phyloP scores from a whole-genome alignment of 2,888 invertebrate genomes.

The Pristionchus arcanus region DNA sequence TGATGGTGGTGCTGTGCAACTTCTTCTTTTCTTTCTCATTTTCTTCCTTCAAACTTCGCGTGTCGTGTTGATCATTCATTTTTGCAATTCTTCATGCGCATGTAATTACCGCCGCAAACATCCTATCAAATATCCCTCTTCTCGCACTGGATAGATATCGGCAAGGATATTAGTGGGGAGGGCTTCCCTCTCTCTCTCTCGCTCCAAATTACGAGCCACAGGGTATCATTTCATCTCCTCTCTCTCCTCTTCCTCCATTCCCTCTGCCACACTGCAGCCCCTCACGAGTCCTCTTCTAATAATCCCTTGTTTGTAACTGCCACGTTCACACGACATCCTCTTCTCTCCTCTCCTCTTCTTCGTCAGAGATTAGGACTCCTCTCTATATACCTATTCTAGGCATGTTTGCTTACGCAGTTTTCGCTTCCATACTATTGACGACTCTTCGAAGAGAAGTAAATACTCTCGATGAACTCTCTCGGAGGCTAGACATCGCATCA shows the following conservation, averaged over 20 bases:
- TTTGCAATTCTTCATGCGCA: constrained; percentile 28
- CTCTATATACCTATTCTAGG: not conserved
- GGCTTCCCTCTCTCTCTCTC: constrained; percentile 1
- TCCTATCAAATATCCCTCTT: constrained; percentile 41
- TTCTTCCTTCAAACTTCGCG: constrained; percentile 3
- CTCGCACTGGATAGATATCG: not conserved
- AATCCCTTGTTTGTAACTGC: constrained; percentile 24
- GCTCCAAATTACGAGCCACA: constrained; percentile 19
- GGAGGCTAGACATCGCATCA: not conserved
- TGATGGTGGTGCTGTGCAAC: not conserved
- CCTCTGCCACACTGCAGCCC: constrained; percentile 3
- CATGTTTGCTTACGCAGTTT: not conserved
- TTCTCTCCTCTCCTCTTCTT: not conserved
- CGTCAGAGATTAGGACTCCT: not conserved
- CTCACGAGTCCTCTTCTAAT: constrained; percentile 7
- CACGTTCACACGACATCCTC: constrained; percentile 12
- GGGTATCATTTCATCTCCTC: not conserved
- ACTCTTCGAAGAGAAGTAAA: not conserved
- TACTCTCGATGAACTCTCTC: not conserved
- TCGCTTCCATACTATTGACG: not conserved
- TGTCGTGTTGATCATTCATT: constrained; percentile 24
- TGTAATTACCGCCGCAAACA: constrained; percentile 34
- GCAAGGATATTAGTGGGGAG: constrained; percentile 1
- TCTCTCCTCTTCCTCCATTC: not conserved
- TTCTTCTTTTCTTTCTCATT: not conserved